Base-by-base conservation (phyloP, 1,140 invertebrate species). In the Drosophila novamexicana region DNA sequence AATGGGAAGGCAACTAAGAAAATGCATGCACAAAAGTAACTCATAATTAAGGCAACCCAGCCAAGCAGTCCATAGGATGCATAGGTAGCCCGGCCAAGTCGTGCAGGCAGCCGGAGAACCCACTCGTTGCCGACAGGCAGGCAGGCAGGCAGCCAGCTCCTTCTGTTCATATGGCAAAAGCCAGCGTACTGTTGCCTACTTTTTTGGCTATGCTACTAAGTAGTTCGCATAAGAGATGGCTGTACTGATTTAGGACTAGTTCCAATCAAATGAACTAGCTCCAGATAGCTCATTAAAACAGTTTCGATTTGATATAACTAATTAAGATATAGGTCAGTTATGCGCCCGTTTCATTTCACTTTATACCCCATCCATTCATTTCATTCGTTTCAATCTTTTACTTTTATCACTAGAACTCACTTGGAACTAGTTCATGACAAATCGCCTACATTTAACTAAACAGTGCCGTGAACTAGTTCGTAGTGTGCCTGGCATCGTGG, bases 21-120 rank as follows among this genome's bases (percentile, higher is more conserved):
- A 88, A 79, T 88, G 72, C 76, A 75, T 74, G 57, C 76, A 83
- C 83, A 88, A 88, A 86, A 86, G 83, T 86, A 88, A 88, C 83
- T 88, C 79, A 86, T 88, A 86, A 86, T 86, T 88, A 86, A 86
- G 83, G 79, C 67, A 76, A 82, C 14, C 37, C 37, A 59, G 37
- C 34, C 29, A 56, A 64, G 56, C 16, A 75, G 69, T 39, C 44
- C 40, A 32, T 56, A 52, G 29, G 45, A 40, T 12, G 36, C 54
- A 36, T 57, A 57, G 70, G 22, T 22, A 12, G 14, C n/a, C 12
- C 2, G 37, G 7, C 7, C 45, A 39, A 34, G 14, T 40, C 16
- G 44, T 7, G 59, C 10, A 29, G 40, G n/a, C 5, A 9, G 36
- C 34, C 7, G 22, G n/a, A 39, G 61, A 47, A n/a, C 32, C 16